These are phyloP conservation scores for Trichogramma pretiosum DNA, from an alignment of 1,140 invertebrate species.

Conservation along the genomic window DNA sequence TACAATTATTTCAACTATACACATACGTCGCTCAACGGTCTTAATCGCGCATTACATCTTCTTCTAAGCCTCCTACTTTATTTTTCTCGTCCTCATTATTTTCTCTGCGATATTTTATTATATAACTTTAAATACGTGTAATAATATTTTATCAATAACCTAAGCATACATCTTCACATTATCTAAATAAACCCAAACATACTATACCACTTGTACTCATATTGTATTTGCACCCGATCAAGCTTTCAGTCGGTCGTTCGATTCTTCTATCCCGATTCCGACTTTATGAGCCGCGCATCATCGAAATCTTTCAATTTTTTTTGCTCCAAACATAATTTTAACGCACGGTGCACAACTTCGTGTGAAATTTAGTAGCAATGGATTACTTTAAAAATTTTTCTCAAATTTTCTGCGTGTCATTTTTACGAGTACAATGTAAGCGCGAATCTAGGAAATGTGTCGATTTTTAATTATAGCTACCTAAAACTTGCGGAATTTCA, in stretches of 20 bases:
- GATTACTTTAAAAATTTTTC: too few relatives aligned
- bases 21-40: conserved; percentile 14
- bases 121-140: conserved; percentile 15
- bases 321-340: conserved; percentile 9
- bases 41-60: conserved; percentile 7
- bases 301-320: too few relatives aligned
- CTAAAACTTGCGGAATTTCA: neutral
- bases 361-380: conserved; percentile 7
- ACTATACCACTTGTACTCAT: neutral
- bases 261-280: neutral
- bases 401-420: neutral
- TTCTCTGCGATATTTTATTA: conserved; percentile 12
- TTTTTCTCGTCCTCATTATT: too few relatives aligned
- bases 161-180: conserved; percentile 8
- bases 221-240: neutral
- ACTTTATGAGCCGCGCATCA: too few relatives aligned
- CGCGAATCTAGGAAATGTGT: conserved; percentile 15
- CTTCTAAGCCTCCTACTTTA: too few relatives aligned
- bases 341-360: conserved; percentile 3
- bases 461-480: neutral
- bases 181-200: neutral
- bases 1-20: conserved; percentile 20
- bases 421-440: conserved; percentile 7
- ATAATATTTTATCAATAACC: conserved; percentile 15
- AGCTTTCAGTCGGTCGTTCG: too few relatives aligned